These are phyloP conservation scores for Trachythela sp. DNA, from an alignment of 64 coral and sea anemone species.

Conservation along the genomic window DNA sequence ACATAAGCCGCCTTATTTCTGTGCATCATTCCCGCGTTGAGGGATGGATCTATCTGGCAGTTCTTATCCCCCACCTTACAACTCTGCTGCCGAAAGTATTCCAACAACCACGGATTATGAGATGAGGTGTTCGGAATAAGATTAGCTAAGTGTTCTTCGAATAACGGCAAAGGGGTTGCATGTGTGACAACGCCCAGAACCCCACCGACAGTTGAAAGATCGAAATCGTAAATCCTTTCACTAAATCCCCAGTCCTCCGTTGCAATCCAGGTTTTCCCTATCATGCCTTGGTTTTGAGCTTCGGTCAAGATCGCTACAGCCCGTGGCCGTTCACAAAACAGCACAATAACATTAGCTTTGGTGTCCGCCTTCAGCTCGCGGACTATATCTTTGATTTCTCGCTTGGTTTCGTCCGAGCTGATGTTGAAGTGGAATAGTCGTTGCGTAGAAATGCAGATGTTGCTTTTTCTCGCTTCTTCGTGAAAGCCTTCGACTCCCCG, in stretches of 20 bases:
- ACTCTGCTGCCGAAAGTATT: background rate
- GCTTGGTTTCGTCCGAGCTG: background rate
- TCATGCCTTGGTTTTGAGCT: background rate
- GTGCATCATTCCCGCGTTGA: background rate
- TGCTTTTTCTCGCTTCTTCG: background rate
- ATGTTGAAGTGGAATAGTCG: background rate
- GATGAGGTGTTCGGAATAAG: background rate
- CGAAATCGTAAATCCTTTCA: background rate
- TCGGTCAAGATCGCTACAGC: background rate
- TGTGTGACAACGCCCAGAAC: background rate
- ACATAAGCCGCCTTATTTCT: background rate
- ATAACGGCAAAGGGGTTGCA: background rate
- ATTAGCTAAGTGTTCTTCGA: background rate
- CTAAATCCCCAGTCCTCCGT: constrained; percentile 5
- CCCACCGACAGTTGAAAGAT: background rate
- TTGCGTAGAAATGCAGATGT: background rate
- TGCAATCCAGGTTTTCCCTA: constrained; percentile 5
- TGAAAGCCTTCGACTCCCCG: background rate
- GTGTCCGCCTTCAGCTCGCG: background rate
- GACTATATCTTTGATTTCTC: background rate
- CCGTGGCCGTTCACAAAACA: background rate
- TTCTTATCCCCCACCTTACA: background rate
- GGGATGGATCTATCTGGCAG: too few relatives aligned
- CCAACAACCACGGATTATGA: background rate
- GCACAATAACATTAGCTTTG: background rate